Evolutionary conservation across 2,888 invertebrate species (phyloP).

Genomic region (Pollenia angustigena): DNA sequence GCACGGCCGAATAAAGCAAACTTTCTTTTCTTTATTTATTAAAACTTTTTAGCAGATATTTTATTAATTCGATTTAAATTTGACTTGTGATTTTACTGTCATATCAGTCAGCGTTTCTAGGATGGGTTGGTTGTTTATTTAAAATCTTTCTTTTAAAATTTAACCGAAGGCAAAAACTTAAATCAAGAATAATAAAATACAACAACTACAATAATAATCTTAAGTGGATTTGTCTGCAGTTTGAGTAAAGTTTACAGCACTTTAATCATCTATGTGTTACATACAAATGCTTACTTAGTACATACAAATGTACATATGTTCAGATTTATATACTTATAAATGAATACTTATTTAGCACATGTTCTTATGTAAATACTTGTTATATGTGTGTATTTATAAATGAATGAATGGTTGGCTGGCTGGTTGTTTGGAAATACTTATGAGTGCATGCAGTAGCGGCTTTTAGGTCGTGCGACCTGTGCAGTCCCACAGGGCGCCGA

Average conservation of each 20-base stretch:
- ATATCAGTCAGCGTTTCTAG: not conserved
- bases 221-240: slow-evolving; percentile 65
- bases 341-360: too few species aligned
- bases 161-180: slow-evolving; percentile 16
- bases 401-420: slow-evolving; percentile 12
- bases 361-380: not conserved
- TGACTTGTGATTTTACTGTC: not conserved
- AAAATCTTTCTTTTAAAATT: not conserved
- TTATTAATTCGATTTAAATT: not conserved
- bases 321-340: not conserved
- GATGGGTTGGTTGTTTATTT: not conserved
- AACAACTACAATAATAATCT: slow-evolving; percentile 54
- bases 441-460: too few species aligned
- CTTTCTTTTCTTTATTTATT: too few species aligned
- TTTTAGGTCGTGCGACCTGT: too few species aligned
- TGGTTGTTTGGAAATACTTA: slow-evolving; percentile 1
- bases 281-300: slow-evolving; percentile 3
- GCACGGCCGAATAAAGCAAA: too few species aligned
- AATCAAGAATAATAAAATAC: slow-evolving; percentile 55
- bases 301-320: not conserved
- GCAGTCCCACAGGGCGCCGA: too few species aligned
- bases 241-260: slow-evolving; percentile 47
- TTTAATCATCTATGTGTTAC: not conserved
- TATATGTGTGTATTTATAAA: slow-evolving; percentile 2
- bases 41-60: not conserved